phyloP scores from a whole-genome alignment of 2,888 invertebrate species.

The Leptogaster cylindrica region DNA sequence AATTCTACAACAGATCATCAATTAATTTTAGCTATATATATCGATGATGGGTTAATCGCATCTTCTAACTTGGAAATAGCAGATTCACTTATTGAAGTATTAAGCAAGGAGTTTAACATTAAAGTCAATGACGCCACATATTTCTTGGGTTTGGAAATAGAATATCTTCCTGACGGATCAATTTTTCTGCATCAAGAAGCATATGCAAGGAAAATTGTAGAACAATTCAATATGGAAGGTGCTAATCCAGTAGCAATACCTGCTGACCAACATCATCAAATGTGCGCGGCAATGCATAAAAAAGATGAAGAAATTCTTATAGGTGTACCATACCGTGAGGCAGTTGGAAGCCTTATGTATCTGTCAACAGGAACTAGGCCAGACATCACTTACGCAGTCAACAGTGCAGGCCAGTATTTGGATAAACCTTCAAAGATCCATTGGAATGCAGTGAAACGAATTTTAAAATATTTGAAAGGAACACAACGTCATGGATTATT shows the following conservation, averaged over 20 bases:
- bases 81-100: not conserved
- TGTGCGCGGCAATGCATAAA: not conserved
- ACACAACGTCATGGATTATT: constrained; percentile 40
- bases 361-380: constrained; percentile 39
- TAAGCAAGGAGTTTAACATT: not conserved
- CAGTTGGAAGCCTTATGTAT: constrained; percentile 9
- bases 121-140: not conserved
- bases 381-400: constrained; percentile 41
- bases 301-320: not conserved
- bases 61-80: not conserved
- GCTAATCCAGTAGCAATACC: not conserved
- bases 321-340: not conserved
- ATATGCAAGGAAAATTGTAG: not conserved
- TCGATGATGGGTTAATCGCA: not conserved
- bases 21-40: no score
- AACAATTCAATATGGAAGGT: not conserved
- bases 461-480: constrained; percentile 42
- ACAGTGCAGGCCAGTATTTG: constrained; percentile 33
- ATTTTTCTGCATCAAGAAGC: not conserved
- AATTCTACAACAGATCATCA: no score
- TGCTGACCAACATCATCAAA: not conserved
- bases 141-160: not conserved
- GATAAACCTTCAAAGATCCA: constrained; percentile 32
- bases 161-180: not conserved
- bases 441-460: constrained; percentile 30